phyloP scores from a whole-genome alignment of 2,113 vertebrate genomes.

The Gracilinanus agilis region DNA sequence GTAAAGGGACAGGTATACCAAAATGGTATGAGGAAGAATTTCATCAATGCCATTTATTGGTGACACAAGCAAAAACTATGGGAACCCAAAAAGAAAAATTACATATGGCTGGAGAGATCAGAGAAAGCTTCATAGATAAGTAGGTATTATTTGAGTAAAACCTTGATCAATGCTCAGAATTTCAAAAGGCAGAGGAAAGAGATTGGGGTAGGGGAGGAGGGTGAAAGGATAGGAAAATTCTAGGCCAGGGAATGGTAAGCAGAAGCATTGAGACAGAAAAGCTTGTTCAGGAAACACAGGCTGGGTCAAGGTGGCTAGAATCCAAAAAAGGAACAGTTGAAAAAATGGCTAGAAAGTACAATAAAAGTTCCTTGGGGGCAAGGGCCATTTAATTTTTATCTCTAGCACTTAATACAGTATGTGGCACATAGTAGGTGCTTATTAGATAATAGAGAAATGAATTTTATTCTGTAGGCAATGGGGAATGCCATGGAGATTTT shows the following conservation, averaged over 20 bases:
- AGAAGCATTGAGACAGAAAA: background rate
- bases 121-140: background rate
- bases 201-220: background rate
- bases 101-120: conserved; percentile 23
- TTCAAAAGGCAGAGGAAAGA: background rate
- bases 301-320: background rate
- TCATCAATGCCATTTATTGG: background rate
- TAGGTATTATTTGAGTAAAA: background rate
- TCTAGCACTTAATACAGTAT: background rate
- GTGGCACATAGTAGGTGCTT: background rate
- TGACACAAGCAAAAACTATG: background rate
- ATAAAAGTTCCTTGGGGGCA: background rate
- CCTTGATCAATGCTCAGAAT: background rate
- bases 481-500: background rate
- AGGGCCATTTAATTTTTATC: background rate
- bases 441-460: background rate
- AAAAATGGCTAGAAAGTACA: background rate
- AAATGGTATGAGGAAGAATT: background rate
- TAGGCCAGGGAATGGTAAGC: background rate
- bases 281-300: background rate
- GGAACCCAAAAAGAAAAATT: background rate
- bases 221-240: background rate
- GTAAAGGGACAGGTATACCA: background rate
- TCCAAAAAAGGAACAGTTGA: background rate
- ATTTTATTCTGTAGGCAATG: background rate